These are phyloP conservation scores for Engystomops pustulosus DNA, from an alignment of 2,113 vertebrate genomes.

Conservation along the genomic window DNA sequence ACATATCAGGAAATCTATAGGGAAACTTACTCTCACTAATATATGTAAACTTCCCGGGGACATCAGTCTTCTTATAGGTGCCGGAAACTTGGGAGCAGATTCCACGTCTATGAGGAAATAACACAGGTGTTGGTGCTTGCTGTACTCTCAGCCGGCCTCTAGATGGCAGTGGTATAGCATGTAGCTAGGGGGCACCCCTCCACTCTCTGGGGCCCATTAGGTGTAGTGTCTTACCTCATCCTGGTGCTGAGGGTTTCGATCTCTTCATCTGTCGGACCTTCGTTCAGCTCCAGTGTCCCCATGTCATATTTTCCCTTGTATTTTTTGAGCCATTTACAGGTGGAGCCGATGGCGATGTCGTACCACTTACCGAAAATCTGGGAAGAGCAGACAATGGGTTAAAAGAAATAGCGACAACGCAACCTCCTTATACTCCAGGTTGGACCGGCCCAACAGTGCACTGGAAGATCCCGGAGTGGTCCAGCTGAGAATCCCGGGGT, in stretches of 20 bases:
- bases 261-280: neutral
- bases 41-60: constrained; percentile 70
- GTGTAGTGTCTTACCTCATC: no score
- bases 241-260: constrained; percentile 67
- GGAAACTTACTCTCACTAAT: constrained; percentile 71
- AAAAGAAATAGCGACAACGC: no score
- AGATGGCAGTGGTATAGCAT: neutral
- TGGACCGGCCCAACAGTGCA: no score
- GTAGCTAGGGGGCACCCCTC: neutral
- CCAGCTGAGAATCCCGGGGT: no score
- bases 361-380: constrained; percentile 87
- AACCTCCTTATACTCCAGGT: no score
- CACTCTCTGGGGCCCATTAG: no score
- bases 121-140: no score
- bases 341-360: constrained; percentile 76
- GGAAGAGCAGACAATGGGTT: no score
- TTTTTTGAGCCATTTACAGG: constrained; percentile 73
- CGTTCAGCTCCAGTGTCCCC: constrained; percentile 76
- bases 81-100: constrained; percentile 63
- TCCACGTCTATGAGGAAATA: constrained; percentile 67
- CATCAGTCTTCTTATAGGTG: constrained; percentile 71
- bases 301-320: constrained; percentile 70
- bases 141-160: neutral
- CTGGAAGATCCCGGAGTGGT: no score
- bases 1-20: no score